These are phyloP conservation scores for Euspilapteryx auroguttella DNA, from an alignment of 2,888 invertebrate genomes.

Conservation along the genomic window DNA sequence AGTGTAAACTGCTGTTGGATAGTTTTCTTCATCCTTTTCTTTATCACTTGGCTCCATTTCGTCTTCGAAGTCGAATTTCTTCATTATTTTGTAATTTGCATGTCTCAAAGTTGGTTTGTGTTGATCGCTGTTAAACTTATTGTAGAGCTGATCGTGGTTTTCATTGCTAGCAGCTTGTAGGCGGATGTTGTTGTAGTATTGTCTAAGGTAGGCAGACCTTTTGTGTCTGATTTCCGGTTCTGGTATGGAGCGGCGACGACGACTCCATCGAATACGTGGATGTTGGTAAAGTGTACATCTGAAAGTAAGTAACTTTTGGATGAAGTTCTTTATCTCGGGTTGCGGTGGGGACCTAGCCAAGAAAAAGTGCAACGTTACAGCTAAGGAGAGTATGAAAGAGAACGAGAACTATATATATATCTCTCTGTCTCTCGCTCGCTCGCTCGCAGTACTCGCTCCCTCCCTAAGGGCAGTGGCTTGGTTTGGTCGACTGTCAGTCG, in stretches of 20 bases:
- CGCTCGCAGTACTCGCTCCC: no score
- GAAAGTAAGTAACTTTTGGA: no score
- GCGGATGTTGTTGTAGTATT: conserved; percentile 37
- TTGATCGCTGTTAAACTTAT: conserved; percentile 43
- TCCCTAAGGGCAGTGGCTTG: no score
- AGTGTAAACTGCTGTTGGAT: conserved; percentile 45
- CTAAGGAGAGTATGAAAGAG: no score
- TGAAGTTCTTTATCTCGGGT: no score
- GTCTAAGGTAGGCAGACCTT: conserved; percentile 37
- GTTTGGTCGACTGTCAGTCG: no score
- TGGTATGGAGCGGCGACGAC: conserved; percentile 62
- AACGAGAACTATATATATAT: no score
- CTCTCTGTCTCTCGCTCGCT: no score
- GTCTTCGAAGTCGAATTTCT: conserved; percentile 31
- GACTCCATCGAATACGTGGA: conserved; percentile 81
- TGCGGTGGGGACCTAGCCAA: no score
- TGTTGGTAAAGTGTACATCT: conserved; percentile 85
- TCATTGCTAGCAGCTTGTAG: conserved; percentile 23
- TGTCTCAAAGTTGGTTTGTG: conserved; percentile 46
- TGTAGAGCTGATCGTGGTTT: conserved; percentile 22
- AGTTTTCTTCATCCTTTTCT: conserved; percentile 28
- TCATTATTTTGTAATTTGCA: conserved; percentile 49
- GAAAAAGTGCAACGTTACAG: no score
- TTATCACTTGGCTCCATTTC: no score
- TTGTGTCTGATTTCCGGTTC: conserved; percentile 36